Evolutionary conservation across 2,113 vertebrate genomes (phyloP).

Genomic region (Emydocephalus ijimae): DNA sequence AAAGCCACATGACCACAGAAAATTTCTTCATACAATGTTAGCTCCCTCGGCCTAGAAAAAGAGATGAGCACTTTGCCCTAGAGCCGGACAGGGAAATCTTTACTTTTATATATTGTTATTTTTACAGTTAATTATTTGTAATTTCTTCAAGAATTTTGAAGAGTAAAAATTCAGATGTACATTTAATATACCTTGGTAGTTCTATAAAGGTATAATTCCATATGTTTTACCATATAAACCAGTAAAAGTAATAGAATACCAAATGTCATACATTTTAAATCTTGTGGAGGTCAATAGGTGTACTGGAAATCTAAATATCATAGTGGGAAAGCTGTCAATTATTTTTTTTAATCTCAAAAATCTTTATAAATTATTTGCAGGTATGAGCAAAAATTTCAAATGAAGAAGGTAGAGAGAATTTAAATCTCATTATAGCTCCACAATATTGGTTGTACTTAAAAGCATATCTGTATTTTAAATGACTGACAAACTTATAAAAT

Average conservation of each 20-base stretch:
- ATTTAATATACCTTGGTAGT: not conserved
- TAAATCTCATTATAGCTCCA: not conserved
- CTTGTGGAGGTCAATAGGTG: conserved; percentile 23
- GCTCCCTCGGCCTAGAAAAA: not conserved
- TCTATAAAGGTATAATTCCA: not conserved
- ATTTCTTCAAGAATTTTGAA: not conserved
- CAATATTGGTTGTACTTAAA: not conserved
- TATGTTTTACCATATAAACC: not conserved
- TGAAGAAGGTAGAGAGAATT: not conserved
- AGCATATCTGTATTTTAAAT: not conserved
- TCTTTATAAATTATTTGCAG: not conserved
- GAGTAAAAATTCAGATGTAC: not conserved
- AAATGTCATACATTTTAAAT: not conserved
- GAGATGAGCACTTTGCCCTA: not conserved
- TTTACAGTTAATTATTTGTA: not conserved
- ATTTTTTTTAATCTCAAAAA: conserved; percentile 3
- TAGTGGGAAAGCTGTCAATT: conserved; percentile 24
- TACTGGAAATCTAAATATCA: not conserved
- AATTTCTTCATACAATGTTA: not conserved
- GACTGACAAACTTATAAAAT: not conserved
- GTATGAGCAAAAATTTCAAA: not conserved
- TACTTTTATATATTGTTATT: not conserved
- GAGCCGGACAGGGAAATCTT: not conserved
- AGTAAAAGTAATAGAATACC: not conserved
- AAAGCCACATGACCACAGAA: not conserved